Evolutionary conservation across 2,113 vertebrate genomes (phyloP).

Genomic region (Thamnophis sirtalis): DNA sequence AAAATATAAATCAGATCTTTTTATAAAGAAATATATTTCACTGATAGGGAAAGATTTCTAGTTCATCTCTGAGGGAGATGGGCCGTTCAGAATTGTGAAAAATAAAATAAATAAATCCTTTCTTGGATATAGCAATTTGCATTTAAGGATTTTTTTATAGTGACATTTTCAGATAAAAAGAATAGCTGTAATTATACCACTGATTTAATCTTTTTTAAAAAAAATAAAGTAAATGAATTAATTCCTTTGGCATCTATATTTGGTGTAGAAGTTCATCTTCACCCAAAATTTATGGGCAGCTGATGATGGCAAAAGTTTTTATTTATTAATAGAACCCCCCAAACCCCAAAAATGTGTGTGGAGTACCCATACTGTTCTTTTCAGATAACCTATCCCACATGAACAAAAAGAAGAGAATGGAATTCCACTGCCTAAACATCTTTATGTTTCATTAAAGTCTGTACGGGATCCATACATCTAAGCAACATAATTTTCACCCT

Average conservation of each 20-base stretch:
- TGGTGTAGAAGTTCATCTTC: neutral
- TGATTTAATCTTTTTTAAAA: neutral
- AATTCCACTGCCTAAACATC: neutral
- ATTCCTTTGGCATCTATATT: neutral
- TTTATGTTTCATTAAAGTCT: neutral
- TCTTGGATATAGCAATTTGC: neutral
- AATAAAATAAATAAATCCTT: neutral
- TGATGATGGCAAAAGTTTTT: neutral
- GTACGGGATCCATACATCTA: neutral
- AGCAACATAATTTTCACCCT: neutral
- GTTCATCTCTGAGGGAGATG: neutral
- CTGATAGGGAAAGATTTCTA: neutral
- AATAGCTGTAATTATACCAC: neutral
- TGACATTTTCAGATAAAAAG: neutral
- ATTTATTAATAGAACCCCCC: neutral
- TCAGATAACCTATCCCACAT: neutral
- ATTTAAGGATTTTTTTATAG: neutral
- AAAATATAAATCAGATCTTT: neutral
- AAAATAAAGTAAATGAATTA: neutral
- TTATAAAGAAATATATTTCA: neutral
- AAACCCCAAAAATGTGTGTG: neutral
- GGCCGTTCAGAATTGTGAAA: neutral
- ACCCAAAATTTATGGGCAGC: neutral
- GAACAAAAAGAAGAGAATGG: neutral
- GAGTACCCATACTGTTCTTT: neutral